Conservation (phyloP, 2,113 vertebrate species). For the Mirounga angustirostris region DNA sequence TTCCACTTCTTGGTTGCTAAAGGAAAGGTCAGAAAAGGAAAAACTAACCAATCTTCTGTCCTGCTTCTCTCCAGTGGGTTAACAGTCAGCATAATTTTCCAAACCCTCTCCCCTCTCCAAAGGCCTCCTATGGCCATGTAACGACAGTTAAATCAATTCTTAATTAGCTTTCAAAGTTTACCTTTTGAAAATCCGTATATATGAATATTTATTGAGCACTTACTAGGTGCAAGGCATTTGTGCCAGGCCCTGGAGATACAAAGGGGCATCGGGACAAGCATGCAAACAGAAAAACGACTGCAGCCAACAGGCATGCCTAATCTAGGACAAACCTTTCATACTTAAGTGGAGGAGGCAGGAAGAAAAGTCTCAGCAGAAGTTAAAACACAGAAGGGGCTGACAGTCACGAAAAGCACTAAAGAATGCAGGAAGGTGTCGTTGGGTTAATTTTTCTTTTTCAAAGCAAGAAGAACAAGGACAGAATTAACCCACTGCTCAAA, state of each 20-base stretch:
- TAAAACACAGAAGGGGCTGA: background rate
- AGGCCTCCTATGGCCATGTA: background rate
- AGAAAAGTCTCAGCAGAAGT: too few relatives aligned
- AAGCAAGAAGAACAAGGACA: background rate
- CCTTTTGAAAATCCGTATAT: background rate
- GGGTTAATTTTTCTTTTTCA: background rate
- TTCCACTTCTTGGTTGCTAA: background rate
- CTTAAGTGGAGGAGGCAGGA: background rate
- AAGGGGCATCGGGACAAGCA: background rate
- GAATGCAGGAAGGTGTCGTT: accelerated
- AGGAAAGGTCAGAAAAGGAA: conserved; percentile 36
- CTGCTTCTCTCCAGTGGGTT: background rate
- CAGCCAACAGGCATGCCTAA: accelerated
- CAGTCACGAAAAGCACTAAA: background rate
- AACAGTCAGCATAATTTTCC: background rate
- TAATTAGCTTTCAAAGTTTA: conserved; percentile 34
- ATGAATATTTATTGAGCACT: conserved; percentile 36
- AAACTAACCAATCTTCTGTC: background rate
- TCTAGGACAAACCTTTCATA: background rate
- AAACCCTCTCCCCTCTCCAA: background rate
- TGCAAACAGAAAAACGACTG: background rate
- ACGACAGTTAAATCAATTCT: conserved; percentile 9
- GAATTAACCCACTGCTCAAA: background rate
- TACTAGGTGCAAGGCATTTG: background rate
- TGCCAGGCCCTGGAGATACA: background rate